Conservation (phyloP, 2,113 vertebrate species). For the Xenopus laevis region DNA sequence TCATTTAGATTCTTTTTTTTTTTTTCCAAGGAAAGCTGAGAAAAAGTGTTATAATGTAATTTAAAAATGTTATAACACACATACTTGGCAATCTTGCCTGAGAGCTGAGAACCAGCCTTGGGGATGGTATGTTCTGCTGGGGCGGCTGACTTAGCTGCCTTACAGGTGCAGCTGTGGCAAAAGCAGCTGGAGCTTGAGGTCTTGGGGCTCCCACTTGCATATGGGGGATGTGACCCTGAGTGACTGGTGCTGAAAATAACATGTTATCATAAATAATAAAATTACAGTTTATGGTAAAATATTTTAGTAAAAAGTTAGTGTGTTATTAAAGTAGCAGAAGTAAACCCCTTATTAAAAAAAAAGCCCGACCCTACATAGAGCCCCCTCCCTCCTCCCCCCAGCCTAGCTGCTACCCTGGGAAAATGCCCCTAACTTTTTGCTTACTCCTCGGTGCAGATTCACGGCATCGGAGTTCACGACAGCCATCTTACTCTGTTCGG, state of each 20-base stretch:
- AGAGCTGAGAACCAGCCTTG: conserved; percentile 94
- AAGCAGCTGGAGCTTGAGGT: conserved; percentile 76
- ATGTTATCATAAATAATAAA: conserved; percentile 57
- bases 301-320: background rate
- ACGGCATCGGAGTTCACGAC: too few species aligned
- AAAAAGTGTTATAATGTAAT: too few species aligned
- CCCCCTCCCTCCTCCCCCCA: too few species aligned
- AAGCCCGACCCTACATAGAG: too few species aligned
- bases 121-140: conserved; percentile 83
- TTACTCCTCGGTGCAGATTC: too few species aligned
- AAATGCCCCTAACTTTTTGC: too few species aligned
- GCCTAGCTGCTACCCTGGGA: too few species aligned
- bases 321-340: too few species aligned
- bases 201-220: conserved; percentile 74
- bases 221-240: conserved; percentile 81
- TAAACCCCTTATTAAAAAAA: too few species aligned
- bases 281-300: background rate
- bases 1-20: too few species aligned
- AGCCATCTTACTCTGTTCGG: too few species aligned
- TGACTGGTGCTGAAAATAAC: conserved; percentile 80
- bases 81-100: conserved; percentile 99
- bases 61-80: conserved; percentile 68
- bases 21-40: too few species aligned
- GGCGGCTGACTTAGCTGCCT: conserved; percentile 72
- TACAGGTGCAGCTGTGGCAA: conserved; percentile 71